Percentiles rank a stretch among this genome's conserved stretches.
These are phyloP conservation scores for Nudaria mundana DNA, from an alignment of 2,888 invertebrate genomes.

Conservation along the genomic window DNA sequence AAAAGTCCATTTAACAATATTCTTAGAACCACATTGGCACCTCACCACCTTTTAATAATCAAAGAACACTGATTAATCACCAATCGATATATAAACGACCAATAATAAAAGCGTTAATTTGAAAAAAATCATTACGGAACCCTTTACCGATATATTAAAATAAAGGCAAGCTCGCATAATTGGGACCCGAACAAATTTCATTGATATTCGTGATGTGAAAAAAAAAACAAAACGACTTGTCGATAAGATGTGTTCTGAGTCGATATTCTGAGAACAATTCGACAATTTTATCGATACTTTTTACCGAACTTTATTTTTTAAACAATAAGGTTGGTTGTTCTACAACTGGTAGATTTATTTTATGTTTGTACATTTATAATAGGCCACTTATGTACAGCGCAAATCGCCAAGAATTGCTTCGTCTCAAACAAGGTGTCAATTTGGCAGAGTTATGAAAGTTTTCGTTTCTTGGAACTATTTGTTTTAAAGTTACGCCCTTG, in stretches of 20 bases:
- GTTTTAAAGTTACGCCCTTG: slow-evolving; percentile 68
- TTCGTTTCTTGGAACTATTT: slow-evolving; percentile 75
- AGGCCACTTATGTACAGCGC: slow-evolving; percentile 75
- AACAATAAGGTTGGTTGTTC: slow-evolving; percentile 28
- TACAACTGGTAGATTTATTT: not conserved
- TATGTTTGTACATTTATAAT: slow-evolving; percentile 63
- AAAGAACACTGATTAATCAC: slow-evolving; percentile 30
- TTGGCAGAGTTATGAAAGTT: slow-evolving; percentile 78
- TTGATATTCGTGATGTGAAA: slow-evolving; percentile 80
- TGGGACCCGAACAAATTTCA: slow-evolving; percentile 76
- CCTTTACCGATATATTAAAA: slow-evolving; percentile 52
- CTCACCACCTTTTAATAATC: slow-evolving; percentile 33
- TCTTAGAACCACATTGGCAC: slow-evolving; percentile 36
- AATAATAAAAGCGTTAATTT: slow-evolving; percentile 36
- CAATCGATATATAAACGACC: slow-evolving; percentile 36
- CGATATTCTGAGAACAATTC: slow-evolving; percentile 60
- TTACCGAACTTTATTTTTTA: slow-evolving; percentile 12
- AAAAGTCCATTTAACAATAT: slow-evolving; percentile 19
- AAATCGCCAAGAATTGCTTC: slow-evolving; percentile 76
- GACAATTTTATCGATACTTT: slow-evolving; percentile 33
- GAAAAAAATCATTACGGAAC: slow-evolving; percentile 47
- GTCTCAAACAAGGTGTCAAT: slow-evolving; percentile 79
- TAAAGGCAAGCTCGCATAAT: slow-evolving; percentile 72
- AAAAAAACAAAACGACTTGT: slow-evolving; percentile 70
- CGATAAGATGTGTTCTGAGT: slow-evolving; percentile 69